Percentiles rank a stretch among this genome's conserved stretches.
phyloP scores from a whole-genome alignment of 2,113 vertebrate species.

The Eulacestoma nigropectus region DNA sequence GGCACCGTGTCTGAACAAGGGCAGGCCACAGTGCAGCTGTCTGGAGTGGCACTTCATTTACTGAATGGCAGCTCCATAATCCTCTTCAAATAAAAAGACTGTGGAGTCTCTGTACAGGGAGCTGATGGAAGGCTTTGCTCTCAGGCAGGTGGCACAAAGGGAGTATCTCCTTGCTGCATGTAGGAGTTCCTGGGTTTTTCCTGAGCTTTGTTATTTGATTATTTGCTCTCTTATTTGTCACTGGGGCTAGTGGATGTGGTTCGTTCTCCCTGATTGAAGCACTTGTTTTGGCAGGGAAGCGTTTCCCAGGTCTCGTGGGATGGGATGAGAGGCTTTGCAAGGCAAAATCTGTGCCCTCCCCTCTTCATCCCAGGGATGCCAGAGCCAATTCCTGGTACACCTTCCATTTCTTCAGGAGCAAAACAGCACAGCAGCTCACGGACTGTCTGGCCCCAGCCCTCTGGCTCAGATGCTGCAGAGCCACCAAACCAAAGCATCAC shows the following conservation, averaged over 20 bases:
- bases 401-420: background rate
- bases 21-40: background rate
- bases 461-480: background rate
- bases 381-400: background rate
- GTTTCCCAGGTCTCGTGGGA: background rate
- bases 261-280: background rate
- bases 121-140: background rate
- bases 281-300: background rate
- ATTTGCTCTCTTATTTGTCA: background rate
- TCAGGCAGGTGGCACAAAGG: background rate
- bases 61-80: conserved; percentile 35
- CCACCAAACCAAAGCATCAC: background rate
- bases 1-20: background rate
- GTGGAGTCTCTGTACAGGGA: background rate
- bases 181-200: background rate
- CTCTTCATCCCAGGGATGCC: background rate
- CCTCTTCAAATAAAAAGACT: conserved; percentile 20
- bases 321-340: background rate
- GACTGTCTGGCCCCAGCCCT: background rate
- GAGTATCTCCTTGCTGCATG: background rate
- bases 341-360: background rate
- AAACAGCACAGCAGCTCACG: background rate
- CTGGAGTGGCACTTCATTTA: conserved; percentile 44
- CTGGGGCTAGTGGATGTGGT: background rate
- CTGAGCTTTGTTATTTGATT: background rate